Evolutionary conservation across 2,113 vertebrate species (phyloP).

Genomic region (Hemichromis elongatus): DNA sequence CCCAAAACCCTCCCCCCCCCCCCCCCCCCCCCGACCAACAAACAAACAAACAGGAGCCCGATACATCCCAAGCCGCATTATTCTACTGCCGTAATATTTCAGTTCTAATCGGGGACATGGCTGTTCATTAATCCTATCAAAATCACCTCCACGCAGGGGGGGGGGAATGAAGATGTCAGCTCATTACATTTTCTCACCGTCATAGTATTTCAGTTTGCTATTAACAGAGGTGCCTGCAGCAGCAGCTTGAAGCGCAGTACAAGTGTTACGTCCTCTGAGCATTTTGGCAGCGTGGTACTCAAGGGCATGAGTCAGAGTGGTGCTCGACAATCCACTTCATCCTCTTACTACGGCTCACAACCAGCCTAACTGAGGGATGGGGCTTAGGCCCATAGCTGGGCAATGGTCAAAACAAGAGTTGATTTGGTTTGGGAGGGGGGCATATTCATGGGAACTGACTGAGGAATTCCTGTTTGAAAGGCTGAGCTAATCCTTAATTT

Average conservation of each 20-base stretch:
- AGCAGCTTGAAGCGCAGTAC: conserved; percentile 17
- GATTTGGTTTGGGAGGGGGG: conserved; percentile 51
- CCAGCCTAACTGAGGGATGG: conserved; percentile 27
- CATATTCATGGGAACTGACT: conserved; percentile 53
- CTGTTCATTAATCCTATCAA: not conserved
- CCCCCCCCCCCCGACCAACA: not conserved
- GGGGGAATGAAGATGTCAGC: not conserved
- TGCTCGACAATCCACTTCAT: conserved; percentile 62
- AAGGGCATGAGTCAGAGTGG: conserved; percentile 64
- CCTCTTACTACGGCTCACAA: conserved; percentile 64
- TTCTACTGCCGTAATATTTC: not conserved
- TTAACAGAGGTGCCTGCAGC: not conserved
- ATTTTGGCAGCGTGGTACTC: conserved; percentile 44
- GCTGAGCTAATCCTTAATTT: conserved; percentile 73
- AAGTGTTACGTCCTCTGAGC: conserved; percentile 38
- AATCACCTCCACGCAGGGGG: not conserved
- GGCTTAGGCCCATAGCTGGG: conserved; percentile 36
- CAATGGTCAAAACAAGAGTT: conserved; percentile 37
- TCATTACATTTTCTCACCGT: not conserved
- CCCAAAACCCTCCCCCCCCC: no score
- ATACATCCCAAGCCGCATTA: not conserved
- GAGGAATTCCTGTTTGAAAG: conserved; percentile 63
- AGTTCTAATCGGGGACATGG: not conserved
- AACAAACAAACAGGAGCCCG: not conserved
- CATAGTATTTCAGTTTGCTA: not conserved